Base-by-base conservation (phyloP, 2,113 vertebrate species). In the Stomatorhinus ivindoensis region DNA sequence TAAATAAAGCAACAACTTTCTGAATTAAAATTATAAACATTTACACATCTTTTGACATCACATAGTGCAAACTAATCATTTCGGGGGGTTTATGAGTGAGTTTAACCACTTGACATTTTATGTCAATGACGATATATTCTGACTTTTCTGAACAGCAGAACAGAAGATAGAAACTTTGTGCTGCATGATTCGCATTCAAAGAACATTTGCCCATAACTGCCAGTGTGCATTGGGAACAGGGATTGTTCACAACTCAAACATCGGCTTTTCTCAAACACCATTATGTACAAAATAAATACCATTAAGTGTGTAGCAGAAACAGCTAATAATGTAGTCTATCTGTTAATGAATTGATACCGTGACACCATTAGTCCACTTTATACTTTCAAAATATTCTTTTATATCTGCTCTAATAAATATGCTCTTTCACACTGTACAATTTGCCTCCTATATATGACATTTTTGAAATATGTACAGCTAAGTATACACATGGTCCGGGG, bases 401-500 rank as follows among this genome's bases (percentile, higher is more conserved):
- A 48, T 27, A 82, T 89, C 61, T 55, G 85, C 84, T 85, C 47
- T 87, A 89, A 90, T 89, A 91, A 89, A 90, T 86, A 73, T 82
- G 86, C 82, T 89, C 44, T n/a, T 88, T 82, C 89, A 89, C 89
- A 89, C 89, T 88, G 17, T 91, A 91, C 76, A 92, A 89, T 90
- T 88, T 92, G 83, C 92, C 17, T 90, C 87, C 92, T 88, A 89
- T 69, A 89, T 69, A 90, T 91, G 88, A 92, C 90, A 94, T 90
- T 91, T 90, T 92, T 90, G 92, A 55, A 50, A 92, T 86, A 94
- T 94, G 87, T 95, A 94, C 92, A 95, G 94, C 92, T 91, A 91
- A 93, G 93, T 93, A 92, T 94, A 95, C 93, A 94, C 90, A 83
- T 92, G 80, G 69, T 42, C n/a, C 87, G 31, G 21, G 21, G 55